Evolutionary conservation across 2,888 invertebrate genomes (phyloP), one percentile per base, ranked within the genome.

Genomic region (Allolobophora icterica): DNA sequence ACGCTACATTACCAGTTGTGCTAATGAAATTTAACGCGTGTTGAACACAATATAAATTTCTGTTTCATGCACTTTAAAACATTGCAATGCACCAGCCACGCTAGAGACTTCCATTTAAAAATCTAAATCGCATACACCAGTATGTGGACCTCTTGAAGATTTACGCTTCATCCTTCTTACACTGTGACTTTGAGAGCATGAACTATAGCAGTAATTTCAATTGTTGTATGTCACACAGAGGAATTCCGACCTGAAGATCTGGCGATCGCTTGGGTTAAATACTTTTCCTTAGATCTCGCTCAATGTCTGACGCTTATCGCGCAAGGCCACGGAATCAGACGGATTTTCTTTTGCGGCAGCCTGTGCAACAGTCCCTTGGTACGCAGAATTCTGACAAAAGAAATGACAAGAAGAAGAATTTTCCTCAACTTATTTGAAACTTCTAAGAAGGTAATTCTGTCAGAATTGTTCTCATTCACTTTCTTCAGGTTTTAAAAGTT

Each of bases 211-310:
- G 52, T 52, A 21, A 17, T 52, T 13, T 52, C 1, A 15, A 52
- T 52, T 24, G 52, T 5, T 52, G 52, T 87, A 21, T 38, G 34
- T 87, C 38, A 38, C 24, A 21, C 38, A 87, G 87, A 87, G n/a
- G 87, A 87, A 19, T 87, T 87, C 87, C 34, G 38, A 38, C 34
- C 34, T 21, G 87, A 87, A 87, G 87, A 87, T 24, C 87, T 87
- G n/a, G 87, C 87, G 19, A 34, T 34, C 19, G n/a, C 87, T 8
- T 38, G 34, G 87, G 1, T 87, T 6, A 21, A 87, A 2, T 38
- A 87, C 34, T 87, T n/a, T 87, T n/a, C n/a, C 34, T 24, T n/a
- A 38, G 87, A 87, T 38, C 19, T 38, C 34, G 33, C 8, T 30
- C 87, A 87, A 24, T 21, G 19, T 19, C 17, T 38, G 8, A 87